Base-by-base conservation (phyloP, 2,113 vertebrate genomes). In the Heterocephalus glaber region DNA sequence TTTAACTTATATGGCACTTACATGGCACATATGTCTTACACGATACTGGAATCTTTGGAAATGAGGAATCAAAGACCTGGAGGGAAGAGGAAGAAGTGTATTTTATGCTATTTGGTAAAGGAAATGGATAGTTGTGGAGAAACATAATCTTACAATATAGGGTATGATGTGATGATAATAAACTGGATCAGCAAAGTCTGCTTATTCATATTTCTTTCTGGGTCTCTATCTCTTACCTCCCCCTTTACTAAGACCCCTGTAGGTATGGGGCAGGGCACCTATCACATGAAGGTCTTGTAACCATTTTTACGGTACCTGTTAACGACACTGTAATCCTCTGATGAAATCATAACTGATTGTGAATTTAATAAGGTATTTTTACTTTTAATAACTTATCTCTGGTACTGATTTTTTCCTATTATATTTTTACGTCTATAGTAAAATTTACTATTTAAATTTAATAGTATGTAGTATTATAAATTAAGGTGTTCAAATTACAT, bases 361-460 rank as follows among this genome's bases (percentile, higher is more conserved):
- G 88, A 93, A 86, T 90, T 89, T 41, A 26, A 41, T 20, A 90
- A 83, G 60, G 47, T 0, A 86, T 35, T 63, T 95, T 92, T 72
- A 63, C 2, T 60, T 82, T 89, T 79, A 88, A 30, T 41, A 93
- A 92, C 44, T 52, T 22, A 2, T 7, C 10, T 70, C 41, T 91
- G 56, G 1, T 28, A 58, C 35, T 56, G 6, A 24, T 58, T 20
- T 54, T 85, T 95, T 65, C 58, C 20, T 38, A 17, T 35, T 81
- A 13, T 26, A 1, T 9, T 52, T 86, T 91, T 83, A 52, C 60
- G 1, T 16, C 38, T 30, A 85, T 10, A 24, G 3, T 52, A 91
- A 96, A 84, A 77, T 81, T 66, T 89, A 82, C 87, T 81, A 95
- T 77, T 96, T 79, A 86, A 89, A 86, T 60, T 76, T 68, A 91